phyloP scores from a whole-genome alignment of 2,113 vertebrate species.

The Mormyrus iriodes region DNA sequence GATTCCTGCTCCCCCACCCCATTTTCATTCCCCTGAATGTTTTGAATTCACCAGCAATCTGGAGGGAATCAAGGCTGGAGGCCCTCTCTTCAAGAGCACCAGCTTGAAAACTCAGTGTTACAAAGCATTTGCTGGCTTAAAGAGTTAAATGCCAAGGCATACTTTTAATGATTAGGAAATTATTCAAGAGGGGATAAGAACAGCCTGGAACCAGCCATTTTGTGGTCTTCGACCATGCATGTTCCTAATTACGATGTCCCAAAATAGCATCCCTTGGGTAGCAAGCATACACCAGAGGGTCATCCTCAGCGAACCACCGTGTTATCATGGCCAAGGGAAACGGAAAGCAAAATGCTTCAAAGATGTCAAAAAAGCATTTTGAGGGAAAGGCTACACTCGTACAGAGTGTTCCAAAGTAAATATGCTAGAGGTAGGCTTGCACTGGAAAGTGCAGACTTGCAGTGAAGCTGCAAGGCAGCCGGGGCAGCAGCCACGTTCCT shows the following conservation, averaged over 20 bases:
- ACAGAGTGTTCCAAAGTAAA: neutral
- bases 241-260: constrained; percentile 20
- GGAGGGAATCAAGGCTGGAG: constrained; percentile 41
- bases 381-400: neutral
- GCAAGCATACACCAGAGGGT: neutral
- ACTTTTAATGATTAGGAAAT: constrained; percentile 24
- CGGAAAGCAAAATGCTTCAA: neutral
- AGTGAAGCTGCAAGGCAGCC: neutral
- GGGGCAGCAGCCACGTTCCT: neutral
- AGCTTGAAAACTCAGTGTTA: constrained; percentile 51
- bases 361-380: constrained; percentile 5
- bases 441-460: neutral
- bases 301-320: constrained; percentile 7
- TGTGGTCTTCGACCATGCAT: constrained; percentile 8
- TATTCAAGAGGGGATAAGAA: constrained; percentile 19
- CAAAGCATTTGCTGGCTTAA: constrained; percentile 11
- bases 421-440: neutral
- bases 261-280: constrained; percentile 18
- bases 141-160: constrained; percentile 15
- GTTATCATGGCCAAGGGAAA: constrained; percentile 12
- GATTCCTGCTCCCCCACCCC: constrained; percentile 27
- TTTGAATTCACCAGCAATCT: constrained; percentile 45
- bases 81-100: constrained; percentile 50
- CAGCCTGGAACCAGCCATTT: constrained; percentile 13
- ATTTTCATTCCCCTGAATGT: constrained; percentile 8